Evolutionary conservation across 2,888 invertebrate species (phyloP).

Genomic region (Pedicia rivosa): DNA sequence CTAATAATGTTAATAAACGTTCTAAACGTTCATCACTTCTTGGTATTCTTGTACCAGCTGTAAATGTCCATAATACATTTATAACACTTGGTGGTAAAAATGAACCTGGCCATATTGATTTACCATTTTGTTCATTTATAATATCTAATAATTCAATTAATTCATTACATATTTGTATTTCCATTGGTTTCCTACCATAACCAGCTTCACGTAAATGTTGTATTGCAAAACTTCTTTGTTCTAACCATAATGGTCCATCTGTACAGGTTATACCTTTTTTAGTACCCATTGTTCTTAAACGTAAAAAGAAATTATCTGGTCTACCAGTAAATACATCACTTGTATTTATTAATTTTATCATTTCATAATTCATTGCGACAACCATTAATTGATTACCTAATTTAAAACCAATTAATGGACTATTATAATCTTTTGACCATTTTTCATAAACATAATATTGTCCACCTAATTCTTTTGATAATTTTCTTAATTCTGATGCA

Average conservation of each 20-base stretch:
- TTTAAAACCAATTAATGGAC: slow-evolving; percentile 39
- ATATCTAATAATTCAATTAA: slow-evolving; percentile 27
- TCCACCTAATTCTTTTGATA: slow-evolving; percentile 28
- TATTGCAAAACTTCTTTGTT: slow-evolving; percentile 38
- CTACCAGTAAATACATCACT: slow-evolving; percentile 45
- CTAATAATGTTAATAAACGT: slow-evolving; percentile 32
- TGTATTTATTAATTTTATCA: too few relatives aligned
- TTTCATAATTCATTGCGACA: slow-evolving; percentile 35
- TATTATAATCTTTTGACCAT: slow-evolving; percentile 32
- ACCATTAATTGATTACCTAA: slow-evolving; percentile 37
- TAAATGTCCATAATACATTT: slow-evolving; percentile 47
- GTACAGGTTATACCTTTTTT: slow-evolving; percentile 38
- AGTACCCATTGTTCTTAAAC: slow-evolving; percentile 44
- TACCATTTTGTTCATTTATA: slow-evolving; percentile 16
- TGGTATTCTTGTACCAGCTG: slow-evolving; percentile 35
- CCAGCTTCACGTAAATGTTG: slow-evolving; percentile 37
- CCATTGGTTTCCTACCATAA: slow-evolving; percentile 38
- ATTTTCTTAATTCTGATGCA: too few relatives aligned
- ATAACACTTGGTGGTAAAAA: slow-evolving; percentile 40
- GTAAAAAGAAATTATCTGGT: slow-evolving; percentile 47
- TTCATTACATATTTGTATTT: slow-evolving; percentile 37
- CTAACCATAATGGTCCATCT: slow-evolving; percentile 39
- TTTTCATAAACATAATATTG: slow-evolving; percentile 35
- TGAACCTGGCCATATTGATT: slow-evolving; percentile 23
- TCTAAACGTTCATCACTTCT: slow-evolving; percentile 30